Percentiles rank a stretch among this genome's conserved stretches.
These are phyloP conservation scores for Neodiprion virginianus DNA, from an alignment of 1,140 invertebrate genomes.

Conservation along the genomic window DNA sequence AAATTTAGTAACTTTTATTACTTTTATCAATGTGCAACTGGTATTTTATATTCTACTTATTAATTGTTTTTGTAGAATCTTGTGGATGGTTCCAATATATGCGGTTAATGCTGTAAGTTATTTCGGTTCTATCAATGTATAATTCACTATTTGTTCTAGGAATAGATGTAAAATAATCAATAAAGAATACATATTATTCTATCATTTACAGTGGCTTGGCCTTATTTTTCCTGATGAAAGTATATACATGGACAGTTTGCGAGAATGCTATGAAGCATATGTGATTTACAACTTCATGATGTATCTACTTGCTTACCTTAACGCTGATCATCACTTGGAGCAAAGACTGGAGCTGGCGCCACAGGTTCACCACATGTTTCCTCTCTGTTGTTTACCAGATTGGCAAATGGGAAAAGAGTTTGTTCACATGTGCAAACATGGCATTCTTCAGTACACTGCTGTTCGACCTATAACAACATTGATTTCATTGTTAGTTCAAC, in stretches of 20 bases:
- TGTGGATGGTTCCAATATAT: slow-evolving; percentile 99
- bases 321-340: slow-evolving; percentile 83
- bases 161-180: slow-evolving; percentile 8
- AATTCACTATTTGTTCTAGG: slow-evolving; percentile 5
- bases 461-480: slow-evolving; percentile 87
- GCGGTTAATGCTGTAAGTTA: slow-evolving; percentile 88
- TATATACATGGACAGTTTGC: slow-evolving; percentile 89
- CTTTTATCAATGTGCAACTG: slow-evolving; percentile 14
- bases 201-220: slow-evolving; percentile 78
- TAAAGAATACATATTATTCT: slow-evolving; percentile 6
- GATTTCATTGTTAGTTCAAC: slow-evolving; percentile 80
- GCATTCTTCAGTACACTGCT: slow-evolving; percentile 93
- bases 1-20: background rate
- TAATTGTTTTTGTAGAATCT: slow-evolving; percentile 73
- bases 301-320: slow-evolving; percentile 89
- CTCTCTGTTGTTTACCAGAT: slow-evolving; percentile 81
- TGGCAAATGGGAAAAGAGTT: slow-evolving; percentile 93
- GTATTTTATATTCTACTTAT: slow-evolving; percentile 17
- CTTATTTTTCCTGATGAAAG: slow-evolving; percentile 82
- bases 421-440: slow-evolving; percentile 94
- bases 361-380: slow-evolving; percentile 85
- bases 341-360: slow-evolving; percentile 82
- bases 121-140: slow-evolving; percentile 22
- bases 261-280: slow-evolving; percentile 96
- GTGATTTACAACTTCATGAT: slow-evolving; percentile 99